phyloP scores from a whole-genome alignment of 2,888 invertebrate species.

The Hyposoter dolosus region DNA sequence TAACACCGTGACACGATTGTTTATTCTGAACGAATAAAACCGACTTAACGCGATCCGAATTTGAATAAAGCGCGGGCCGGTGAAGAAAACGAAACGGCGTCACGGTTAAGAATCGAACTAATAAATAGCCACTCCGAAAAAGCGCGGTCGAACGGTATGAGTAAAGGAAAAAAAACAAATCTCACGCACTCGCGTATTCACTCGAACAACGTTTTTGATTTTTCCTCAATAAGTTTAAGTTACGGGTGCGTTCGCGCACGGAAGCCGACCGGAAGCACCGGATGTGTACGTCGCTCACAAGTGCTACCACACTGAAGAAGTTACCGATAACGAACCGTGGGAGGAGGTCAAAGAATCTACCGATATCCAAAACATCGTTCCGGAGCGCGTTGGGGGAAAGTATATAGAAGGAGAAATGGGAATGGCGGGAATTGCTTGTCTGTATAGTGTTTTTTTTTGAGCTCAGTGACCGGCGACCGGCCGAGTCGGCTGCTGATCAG shows the following conservation, averaged over 20 bases:
- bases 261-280: constrained; percentile 66
- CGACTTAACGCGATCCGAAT: background rate
- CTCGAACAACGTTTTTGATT: background rate
- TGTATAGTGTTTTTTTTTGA: constrained; percentile 42
- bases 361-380: background rate
- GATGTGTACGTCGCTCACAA: constrained; percentile 32
- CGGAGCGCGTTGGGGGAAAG: background rate
- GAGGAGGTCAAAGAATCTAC: constrained; percentile 5
- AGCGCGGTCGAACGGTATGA: background rate
- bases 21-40: background rate
- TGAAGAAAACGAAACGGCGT: background rate
- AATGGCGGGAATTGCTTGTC: constrained; percentile 19
- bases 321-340: constrained; percentile 38
- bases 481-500: constrained; percentile 71
- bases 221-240: background rate
- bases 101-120: background rate
- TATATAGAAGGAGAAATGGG: constrained; percentile 6
- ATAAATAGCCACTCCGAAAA: background rate
- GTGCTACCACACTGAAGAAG: constrained; percentile 25
- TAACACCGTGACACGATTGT: background rate
- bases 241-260: constrained; percentile 26
- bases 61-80: background rate
- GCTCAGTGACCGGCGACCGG: constrained; percentile 68
- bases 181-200: background rate
- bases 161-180: background rate